These are phyloP conservation scores for Leptinotarsa undecemlineata DNA, from an alignment of 1,140 invertebrate genomes.

Conservation along the genomic window DNA sequence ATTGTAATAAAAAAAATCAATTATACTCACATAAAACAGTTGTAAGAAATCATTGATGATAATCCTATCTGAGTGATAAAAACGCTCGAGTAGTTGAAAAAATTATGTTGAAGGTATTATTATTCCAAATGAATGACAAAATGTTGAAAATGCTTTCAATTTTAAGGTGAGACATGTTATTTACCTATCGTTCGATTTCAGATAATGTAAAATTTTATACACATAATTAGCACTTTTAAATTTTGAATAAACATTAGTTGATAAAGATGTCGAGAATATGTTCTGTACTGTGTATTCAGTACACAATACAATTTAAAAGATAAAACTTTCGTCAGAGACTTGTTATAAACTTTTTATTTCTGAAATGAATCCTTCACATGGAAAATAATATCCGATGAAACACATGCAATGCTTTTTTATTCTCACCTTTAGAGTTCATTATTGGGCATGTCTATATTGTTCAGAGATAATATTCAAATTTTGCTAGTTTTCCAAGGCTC, in stretches of 20 bases:
- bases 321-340: background rate
- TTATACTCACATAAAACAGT: too few relatives aligned
- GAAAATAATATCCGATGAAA: too few relatives aligned
- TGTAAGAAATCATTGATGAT: too few relatives aligned
- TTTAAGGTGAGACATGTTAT: background rate
- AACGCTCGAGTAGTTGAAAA: too few relatives aligned
- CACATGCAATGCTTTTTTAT: too few relatives aligned
- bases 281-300: background rate
- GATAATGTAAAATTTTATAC: background rate
- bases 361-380: too few relatives aligned
- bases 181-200: background rate
- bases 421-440: too few relatives aligned
- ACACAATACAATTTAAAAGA: background rate
- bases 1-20: too few relatives aligned
- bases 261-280: background rate
- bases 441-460: too few relatives aligned
- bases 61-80: too few relatives aligned
- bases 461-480: conserved; percentile 40
- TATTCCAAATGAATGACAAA: background rate
- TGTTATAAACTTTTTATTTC: too few relatives aligned
- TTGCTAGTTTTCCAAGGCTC: conserved; percentile 32
- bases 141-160: background rate
- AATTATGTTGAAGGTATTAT: too few relatives aligned
- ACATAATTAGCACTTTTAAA: background rate
- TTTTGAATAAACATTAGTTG: conserved; percentile 6